Evolutionary conservation across 2,888 invertebrate genomes (phyloP), one percentile per base, ranked within the genome.

Genomic region (Lithophane ornitopus): DNA sequence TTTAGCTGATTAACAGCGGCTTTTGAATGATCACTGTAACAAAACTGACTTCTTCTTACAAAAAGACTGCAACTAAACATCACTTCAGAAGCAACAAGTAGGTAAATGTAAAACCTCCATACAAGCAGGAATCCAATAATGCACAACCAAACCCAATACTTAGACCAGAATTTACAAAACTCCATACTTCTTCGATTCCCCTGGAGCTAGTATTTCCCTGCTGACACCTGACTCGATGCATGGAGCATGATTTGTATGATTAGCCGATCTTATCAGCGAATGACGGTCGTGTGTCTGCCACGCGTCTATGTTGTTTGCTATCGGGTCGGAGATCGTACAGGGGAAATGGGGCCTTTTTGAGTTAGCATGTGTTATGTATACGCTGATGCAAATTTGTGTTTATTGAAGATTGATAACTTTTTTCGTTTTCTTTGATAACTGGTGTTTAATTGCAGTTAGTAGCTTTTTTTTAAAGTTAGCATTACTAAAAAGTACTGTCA

Each of bases 241-340:
- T 71, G 67, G 59, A 59, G 34, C 80, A 80, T 81, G 82, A 82
- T 89, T 85, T 82, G 83, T 85, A 88, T 88, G 86, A 88, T 89
- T 85, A 87, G 58, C 62, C 46, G 88, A 87, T 88, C 46, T 77
- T 87, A 87, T 87, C 87, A 70, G 46, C 26, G 56, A 58, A 11
- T 73, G 85, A 80, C 78, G 65, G 82, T 78, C 80, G 70, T 78
- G 72, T 70, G 78, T 76, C 82, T 74, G 75, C 78, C 82, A 78
- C 74, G 81, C 58, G 77, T 86, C 83, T 73, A 79, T 76, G 83
- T 80, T 82, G 84, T 87, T 80, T 65, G 82, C 74, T 89, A 89
- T 90, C 90, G 72, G 61, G 39, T 63, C 54, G 77, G 63, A 73
- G 74, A 89, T 88, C 88, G 69, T 41, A 58, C 49, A 68, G 28